phyloP scores from a whole-genome alignment of 2,113 vertebrate species.

The Numida meleagris region DNA sequence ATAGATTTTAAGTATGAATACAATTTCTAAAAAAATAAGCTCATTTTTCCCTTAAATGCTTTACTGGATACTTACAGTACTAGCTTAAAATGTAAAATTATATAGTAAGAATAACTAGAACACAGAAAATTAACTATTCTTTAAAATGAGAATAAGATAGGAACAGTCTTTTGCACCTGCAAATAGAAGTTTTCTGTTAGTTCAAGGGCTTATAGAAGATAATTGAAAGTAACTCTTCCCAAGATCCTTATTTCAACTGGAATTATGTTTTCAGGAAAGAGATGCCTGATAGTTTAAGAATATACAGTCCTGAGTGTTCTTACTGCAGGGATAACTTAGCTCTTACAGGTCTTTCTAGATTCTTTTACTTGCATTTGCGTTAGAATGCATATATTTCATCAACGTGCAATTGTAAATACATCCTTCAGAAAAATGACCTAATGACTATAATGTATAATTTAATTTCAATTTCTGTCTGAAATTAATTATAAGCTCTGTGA shows the following conservation, averaged over 20 bases:
- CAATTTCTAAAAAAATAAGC: background rate
- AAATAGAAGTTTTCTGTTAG: background rate
- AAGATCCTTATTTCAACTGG: slow-evolving; percentile 17
- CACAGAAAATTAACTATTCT: background rate
- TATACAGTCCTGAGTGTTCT: background rate
- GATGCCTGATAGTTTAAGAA: background rate
- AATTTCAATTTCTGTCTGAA: slow-evolving; percentile 54
- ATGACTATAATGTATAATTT: slow-evolving; percentile 50
- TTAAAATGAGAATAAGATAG: background rate
- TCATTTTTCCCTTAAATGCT: background rate
- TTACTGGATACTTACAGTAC: background rate
- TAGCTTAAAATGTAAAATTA: background rate
- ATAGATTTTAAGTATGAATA: background rate
- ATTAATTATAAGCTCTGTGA: slow-evolving; percentile 42
- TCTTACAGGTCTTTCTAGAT: rapidly evolving
- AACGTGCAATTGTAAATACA: background rate
- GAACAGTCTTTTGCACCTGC: background rate
- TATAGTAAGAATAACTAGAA: background rate
- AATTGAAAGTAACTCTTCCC: background rate
- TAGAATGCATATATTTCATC: slow-evolving; percentile 1
- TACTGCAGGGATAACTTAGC: background rate
- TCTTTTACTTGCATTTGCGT: slow-evolving; percentile 13
- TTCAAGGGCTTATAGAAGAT: background rate
- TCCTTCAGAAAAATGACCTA: slow-evolving; percentile 35
- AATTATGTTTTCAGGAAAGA: background rate